Base-by-base conservation (phyloP, 1,140 invertebrate genomes). In the Drosophila neocordata region DNA sequence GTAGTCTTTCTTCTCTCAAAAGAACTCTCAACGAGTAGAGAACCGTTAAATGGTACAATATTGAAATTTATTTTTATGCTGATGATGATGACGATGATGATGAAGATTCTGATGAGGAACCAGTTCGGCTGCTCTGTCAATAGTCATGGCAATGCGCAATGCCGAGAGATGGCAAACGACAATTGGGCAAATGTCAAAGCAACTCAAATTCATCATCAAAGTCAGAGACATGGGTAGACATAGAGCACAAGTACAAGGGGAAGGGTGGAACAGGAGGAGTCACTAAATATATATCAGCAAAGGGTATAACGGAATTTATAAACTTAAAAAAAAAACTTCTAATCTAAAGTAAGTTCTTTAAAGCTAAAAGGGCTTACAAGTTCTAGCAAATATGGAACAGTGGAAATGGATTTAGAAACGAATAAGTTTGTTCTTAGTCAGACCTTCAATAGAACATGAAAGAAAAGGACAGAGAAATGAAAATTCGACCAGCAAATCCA, bases 1-100 rank as follows among this genome's bases (percentile, higher is more conserved):
- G 7, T 31, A 31, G 27, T 31, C 27, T 31, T 31, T 31, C 27
- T 5, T 31, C 27, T 31, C 5, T 20, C 22, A 63, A 57, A 52
- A 74, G 64, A 53, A 58, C 56, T 67, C 61, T 53, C 15, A 31
- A 18, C n/a, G 53, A 51, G 13, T 44, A 59, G 62, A 59, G 62
- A 77, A 79, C 83, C 83, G 83, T 88, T 88, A 88, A 88, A 79
- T 88, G 70, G 69, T 80, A 82, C 83, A 88, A 88, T 88, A 79
- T 81, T 79, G 77, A 81, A 77, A 79, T 87, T 88, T 88, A 74
- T 79, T 88, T 82, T 83, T 80, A 83, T 80, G 79, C 71, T 67
- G 67, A 75, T 57, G 41, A 64, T 64, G 53, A 62, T 68, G 44
- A 61, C 27, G 34, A 52, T 53, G 61, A 62, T 65, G 61, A 68